Evolutionary conservation across 2,888 invertebrate genomes (phyloP).

Genomic region (Cryptops parisi): DNA sequence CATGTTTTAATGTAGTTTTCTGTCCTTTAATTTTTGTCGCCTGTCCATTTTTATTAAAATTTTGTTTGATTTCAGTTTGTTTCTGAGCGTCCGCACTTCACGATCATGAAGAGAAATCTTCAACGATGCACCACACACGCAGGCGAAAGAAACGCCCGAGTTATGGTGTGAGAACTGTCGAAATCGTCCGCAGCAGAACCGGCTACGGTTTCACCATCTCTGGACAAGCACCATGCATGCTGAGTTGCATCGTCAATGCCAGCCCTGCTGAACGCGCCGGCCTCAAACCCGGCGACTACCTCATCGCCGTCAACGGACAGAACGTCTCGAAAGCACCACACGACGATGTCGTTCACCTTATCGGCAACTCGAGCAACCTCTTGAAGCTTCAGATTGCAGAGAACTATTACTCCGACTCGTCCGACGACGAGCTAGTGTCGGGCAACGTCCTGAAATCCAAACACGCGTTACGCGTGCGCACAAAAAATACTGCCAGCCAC

Average conservation of each 20-base stretch:
- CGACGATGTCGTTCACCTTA: constrained; percentile 80
- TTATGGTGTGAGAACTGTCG: constrained; percentile 64
- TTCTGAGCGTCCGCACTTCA: too few relatives aligned
- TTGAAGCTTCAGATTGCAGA: constrained; percentile 75
- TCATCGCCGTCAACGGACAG: constrained; percentile 79
- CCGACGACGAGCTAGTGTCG: constrained; percentile 45
- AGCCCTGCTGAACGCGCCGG: constrained; percentile 85
- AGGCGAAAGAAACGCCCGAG: constrained; percentile 54
- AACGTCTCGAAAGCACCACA: constrained; percentile 85
- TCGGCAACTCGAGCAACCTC: constrained; percentile 70
- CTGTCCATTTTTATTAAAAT: too few relatives aligned
- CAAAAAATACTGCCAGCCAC: constrained; percentile 11
- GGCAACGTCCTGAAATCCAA: constrained; percentile 29
- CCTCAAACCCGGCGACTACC: constrained; percentile 76
- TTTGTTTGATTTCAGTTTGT: too few relatives aligned
- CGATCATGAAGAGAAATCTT: neutral
- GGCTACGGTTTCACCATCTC: constrained; percentile 98
- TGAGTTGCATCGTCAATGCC: constrained; percentile 79
- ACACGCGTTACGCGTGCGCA: constrained; percentile 28
- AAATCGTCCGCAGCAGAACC: constrained; percentile 67
- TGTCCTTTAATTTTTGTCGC: too few relatives aligned
- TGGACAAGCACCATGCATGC: constrained; percentile 87
- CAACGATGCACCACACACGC: constrained; percentile 31
- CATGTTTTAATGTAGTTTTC: too few relatives aligned
- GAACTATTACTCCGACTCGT: constrained; percentile 70